Evolutionary conservation across 2,113 vertebrate genomes (phyloP), one percentile per base, ranked within the genome.

Genomic region (Arvicanthis niloticus): DNA sequence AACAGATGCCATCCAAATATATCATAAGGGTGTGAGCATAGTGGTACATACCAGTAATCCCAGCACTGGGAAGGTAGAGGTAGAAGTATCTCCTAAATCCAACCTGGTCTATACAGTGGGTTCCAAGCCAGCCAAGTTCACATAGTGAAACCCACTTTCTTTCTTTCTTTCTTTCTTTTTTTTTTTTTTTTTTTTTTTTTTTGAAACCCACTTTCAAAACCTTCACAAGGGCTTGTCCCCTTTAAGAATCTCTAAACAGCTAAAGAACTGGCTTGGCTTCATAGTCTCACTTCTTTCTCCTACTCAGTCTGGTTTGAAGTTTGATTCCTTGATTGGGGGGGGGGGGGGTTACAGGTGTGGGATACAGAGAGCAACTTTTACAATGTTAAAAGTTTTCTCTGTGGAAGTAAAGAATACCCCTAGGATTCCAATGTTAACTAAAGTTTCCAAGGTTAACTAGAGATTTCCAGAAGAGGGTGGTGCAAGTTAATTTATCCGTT

Each of bases 371-470:
- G 16, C 48, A 89, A 84, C 73, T 95, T 92, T 68, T 78, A 89
- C 94, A 97, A 94, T 42, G 73, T 91, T 94, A 87, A 65, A 91
- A 91, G 13, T 80, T 77, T 93, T 88, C 84, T 89, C 81, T 45
- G 1, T 26, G 34, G 19, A 85, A 58, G 48, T 84, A 73, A 84
- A 91, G n/a, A 62, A 96, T 73, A 68, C 37, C 37, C 31, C 15
- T 62, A 82, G 92, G 67, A 93, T 87, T 91, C 68, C 68, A 75
- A 77, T 16, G 24, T 94, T 91, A 91, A 94, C 89, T 88, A 91
- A 72, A 48, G 17, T 75, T 91, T 75, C 89, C 45, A 94, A 92
- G 76, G 77, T 88, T 96, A 78, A 95, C 93, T 86, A 84, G 73
- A 87, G 91, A 80, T 58, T 88, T 73, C 51, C 73, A 60, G 56